Evolutionary conservation across 1,140 invertebrate species (phyloP).

Genomic region (Helicorthomorpha holstii): DNA sequence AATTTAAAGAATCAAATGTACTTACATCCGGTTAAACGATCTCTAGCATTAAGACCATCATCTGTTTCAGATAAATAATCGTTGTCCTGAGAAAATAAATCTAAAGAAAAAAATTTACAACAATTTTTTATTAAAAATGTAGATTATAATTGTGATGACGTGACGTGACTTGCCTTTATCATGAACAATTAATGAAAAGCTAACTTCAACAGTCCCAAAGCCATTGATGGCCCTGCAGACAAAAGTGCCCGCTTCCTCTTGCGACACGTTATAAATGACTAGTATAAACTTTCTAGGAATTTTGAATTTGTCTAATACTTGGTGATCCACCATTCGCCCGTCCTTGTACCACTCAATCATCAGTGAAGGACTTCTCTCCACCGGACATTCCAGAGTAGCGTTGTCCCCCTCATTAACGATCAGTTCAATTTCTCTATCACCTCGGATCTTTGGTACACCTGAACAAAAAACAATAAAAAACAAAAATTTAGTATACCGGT

Average conservation of each 20-base stretch:
- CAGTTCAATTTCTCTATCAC: neutral
- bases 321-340: neutral
- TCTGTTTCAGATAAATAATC: too few relatives aligned
- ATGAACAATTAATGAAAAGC: neutral
- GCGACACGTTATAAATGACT: neutral
- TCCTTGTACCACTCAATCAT: constrained; percentile 2
- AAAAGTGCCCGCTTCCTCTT: neutral
- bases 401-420: neutral
- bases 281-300: neutral
- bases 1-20: too few relatives aligned
- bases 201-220: neutral
- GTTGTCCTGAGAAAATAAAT: too few relatives aligned
- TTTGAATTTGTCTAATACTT: neutral
- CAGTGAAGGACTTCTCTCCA: neutral
- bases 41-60: too few relatives aligned
- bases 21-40: too few relatives aligned
- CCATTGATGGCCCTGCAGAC: constrained; percentile 1
- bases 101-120: too few relatives aligned
- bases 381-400: neutral
- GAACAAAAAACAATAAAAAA: neutral
- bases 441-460: neutral
- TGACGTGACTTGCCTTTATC: too few relatives aligned
- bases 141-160: too few relatives aligned
- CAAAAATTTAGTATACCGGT: too few relatives aligned
- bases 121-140: too few relatives aligned